Conservation (phyloP, 2,113 vertebrate genomes). For the Pygoscelis adeliae region DNA sequence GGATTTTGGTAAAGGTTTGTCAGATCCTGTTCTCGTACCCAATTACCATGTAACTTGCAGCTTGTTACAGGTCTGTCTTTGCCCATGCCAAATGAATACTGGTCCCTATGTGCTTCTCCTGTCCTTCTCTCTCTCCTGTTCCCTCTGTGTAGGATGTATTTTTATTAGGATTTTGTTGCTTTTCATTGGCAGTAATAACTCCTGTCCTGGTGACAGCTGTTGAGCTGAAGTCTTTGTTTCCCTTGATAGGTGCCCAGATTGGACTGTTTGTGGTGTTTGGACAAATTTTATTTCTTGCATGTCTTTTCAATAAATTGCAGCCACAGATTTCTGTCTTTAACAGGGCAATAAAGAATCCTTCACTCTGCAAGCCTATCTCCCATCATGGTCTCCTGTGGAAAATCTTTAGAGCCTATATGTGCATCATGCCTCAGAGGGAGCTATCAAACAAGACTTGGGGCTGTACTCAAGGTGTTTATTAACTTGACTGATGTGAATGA, state of each 20-base stretch:
- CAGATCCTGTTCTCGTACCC: not conserved
- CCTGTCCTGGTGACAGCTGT: slow-evolving; percentile 1
- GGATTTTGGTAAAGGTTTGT: not conserved
- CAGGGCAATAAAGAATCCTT: slow-evolving; percentile 39
- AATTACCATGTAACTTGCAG: not conserved
- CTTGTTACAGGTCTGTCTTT: not conserved
- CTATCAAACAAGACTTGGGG: slow-evolving; percentile 9
- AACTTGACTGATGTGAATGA: slow-evolving; percentile 39
- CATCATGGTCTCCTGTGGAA: not conserved
- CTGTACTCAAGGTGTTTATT: slow-evolving; percentile 31
- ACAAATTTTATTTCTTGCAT: slow-evolving; percentile 53
- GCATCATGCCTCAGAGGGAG: slow-evolving; percentile 13
- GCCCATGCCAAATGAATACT: not conserved
- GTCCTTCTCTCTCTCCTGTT: not conserved
- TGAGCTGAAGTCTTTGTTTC: slow-evolving; percentile 15
- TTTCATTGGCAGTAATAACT: not conserved
- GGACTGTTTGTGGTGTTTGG: slow-evolving; percentile 29
- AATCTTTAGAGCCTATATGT: slow-evolving; percentile 34
- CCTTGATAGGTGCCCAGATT: slow-evolving; percentile 3
- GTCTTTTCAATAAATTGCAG: slow-evolving; percentile 48
- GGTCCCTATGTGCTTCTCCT: not conserved
- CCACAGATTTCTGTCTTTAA: slow-evolving; percentile 37
- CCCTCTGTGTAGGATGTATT: not conserved
- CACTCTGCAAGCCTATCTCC: slow-evolving; percentile 6
- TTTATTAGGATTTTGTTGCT: not conserved